Conservation (phyloP, 2,797 vertebrate genomes). For the Rhinogobio ventralis region DNA sequence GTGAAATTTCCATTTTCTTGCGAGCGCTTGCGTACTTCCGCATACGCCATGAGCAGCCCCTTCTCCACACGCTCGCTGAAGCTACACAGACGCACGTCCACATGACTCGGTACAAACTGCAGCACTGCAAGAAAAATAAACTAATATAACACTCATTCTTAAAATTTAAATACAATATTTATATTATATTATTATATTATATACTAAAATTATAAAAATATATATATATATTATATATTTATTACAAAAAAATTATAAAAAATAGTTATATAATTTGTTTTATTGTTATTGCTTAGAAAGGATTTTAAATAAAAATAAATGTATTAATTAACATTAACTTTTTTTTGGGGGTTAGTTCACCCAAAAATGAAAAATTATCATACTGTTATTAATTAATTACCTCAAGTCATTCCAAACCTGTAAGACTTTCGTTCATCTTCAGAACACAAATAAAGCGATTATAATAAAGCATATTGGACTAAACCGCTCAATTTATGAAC, state of each 20-base stretch:
- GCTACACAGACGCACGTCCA: slow-evolving; percentile 89
- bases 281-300: neutral
- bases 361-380: no score
- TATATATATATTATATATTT: neutral
- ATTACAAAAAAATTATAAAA: neutral
- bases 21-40: slow-evolving; percentile 82
- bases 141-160: neutral
- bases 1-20: slow-evolving; percentile 82
- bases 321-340: neutral
- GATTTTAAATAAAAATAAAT: neutral
- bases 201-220: neutral
- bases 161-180: neutral
- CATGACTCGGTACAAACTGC: slow-evolving; percentile 91
- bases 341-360: neutral
- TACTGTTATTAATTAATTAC: no score
- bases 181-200: neutral
- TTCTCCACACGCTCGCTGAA: slow-evolving; percentile 90
- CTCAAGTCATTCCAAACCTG: no score
- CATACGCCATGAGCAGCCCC: slow-evolving; percentile 85
- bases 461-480: no score
- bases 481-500: no score
- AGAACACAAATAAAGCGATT: no score
- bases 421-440: no score
- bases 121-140: slow-evolving; percentile 78
- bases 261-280: no score